These are phyloP conservation scores for Amorpha juglandis DNA, from an alignment of 2,888 invertebrate species.

Conservation along the genomic window DNA sequence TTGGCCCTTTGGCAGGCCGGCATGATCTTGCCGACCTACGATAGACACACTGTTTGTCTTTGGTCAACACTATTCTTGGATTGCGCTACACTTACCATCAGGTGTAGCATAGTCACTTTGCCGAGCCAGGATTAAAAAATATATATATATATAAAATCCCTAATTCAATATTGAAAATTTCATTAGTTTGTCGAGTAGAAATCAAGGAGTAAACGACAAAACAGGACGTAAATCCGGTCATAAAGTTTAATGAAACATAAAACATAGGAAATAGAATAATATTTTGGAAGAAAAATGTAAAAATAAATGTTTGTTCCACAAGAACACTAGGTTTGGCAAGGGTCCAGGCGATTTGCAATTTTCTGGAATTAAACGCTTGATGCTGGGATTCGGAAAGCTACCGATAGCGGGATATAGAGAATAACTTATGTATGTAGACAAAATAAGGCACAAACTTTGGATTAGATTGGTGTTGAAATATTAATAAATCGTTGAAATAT, in stretches of 20 bases:
- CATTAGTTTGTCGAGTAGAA: background rate
- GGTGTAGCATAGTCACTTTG: no score
- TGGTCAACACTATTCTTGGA: no score
- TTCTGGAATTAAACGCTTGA: background rate
- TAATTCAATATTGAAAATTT: no score
- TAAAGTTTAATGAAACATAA: background rate
- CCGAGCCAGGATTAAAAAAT: no score
- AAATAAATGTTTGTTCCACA: background rate
- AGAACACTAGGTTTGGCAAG: background rate
- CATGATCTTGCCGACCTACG: no score
- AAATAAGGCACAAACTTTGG: background rate
- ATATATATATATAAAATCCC: no score
- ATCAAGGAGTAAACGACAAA: background rate
- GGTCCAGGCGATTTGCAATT: slow-evolving; percentile 1
- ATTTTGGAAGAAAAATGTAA: background rate
- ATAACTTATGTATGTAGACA: slow-evolving; percentile 16
- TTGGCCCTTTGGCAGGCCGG: no score
- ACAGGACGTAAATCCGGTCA: background rate
- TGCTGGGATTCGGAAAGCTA: background rate
- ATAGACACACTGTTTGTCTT: no score
- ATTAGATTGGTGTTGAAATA: background rate
- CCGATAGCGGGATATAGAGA: background rate
- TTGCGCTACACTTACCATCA: no score
- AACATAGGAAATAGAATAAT: background rate
- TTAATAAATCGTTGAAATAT: background rate